Evolutionary conservation across 2,797 vertebrate species (phyloP).

Genomic region (Alauda arvensis): DNA sequence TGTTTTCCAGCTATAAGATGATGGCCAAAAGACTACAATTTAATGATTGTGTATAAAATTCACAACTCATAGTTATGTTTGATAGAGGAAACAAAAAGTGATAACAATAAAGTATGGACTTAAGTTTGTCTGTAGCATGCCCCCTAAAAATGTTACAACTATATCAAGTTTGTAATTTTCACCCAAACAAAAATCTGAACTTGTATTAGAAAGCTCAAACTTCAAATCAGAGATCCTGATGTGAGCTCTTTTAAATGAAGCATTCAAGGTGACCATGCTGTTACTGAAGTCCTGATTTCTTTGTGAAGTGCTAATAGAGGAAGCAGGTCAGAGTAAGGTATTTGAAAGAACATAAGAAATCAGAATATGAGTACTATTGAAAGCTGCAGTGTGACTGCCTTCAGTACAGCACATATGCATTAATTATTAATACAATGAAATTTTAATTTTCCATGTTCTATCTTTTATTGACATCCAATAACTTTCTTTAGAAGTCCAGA

Average conservation of each 20-base stretch:
- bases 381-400: background rate
- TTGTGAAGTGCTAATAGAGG: background rate
- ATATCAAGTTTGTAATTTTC: background rate
- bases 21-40: background rate
- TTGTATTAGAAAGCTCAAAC: background rate
- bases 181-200: background rate
- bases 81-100: background rate
- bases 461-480: background rate
- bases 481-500: background rate
- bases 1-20: background rate
- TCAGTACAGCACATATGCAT: background rate
- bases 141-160: background rate
- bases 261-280: background rate
- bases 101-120: background rate
- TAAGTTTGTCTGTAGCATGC: background rate
- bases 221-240: background rate
- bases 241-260: background rate
- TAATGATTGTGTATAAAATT: background rate
- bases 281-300: background rate
- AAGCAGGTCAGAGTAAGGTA: background rate
- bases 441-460: background rate
- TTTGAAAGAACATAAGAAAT: background rate
- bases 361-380: background rate
- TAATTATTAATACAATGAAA: background rate
- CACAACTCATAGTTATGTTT: background rate